Conservation (phyloP, 2,113 vertebrate genomes). For the Myotis davidii region DNA sequence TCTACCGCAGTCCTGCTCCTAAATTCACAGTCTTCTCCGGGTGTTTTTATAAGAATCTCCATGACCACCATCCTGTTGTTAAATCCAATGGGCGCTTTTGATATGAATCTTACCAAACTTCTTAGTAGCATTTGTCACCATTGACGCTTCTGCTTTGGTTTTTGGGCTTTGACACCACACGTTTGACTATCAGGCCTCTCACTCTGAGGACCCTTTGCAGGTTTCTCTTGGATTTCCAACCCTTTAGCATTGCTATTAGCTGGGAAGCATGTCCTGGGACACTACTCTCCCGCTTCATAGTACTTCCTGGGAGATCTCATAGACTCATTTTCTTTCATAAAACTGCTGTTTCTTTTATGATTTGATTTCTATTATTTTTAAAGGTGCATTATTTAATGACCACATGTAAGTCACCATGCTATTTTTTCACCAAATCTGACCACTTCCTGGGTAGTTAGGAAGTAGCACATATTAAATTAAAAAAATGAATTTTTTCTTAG, state of each 20-base stretch:
- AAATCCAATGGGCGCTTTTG: background rate
- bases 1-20: background rate
- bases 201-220: background rate
- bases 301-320: background rate
- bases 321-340: background rate
- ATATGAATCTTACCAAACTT: background rate
- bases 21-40: background rate
- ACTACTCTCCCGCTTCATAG: background rate
- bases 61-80: background rate
- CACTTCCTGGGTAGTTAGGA: background rate
- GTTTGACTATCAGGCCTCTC: background rate
- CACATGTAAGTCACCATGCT: background rate
- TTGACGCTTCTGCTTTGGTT: background rate
- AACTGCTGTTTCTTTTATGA: background rate
- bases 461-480: background rate
- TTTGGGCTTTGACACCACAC: background rate
- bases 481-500: background rate
- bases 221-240: background rate
- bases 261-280: background rate
- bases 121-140: background rate
- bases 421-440: background rate
- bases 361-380: background rate
- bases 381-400: conserved; percentile 9
- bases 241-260: background rate
- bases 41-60: conserved; percentile 17